Evolutionary conservation across 2,113 vertebrate genomes (phyloP), one percentile per base, ranked within the genome.

Genomic region (Corythornis cristatus): DNA sequence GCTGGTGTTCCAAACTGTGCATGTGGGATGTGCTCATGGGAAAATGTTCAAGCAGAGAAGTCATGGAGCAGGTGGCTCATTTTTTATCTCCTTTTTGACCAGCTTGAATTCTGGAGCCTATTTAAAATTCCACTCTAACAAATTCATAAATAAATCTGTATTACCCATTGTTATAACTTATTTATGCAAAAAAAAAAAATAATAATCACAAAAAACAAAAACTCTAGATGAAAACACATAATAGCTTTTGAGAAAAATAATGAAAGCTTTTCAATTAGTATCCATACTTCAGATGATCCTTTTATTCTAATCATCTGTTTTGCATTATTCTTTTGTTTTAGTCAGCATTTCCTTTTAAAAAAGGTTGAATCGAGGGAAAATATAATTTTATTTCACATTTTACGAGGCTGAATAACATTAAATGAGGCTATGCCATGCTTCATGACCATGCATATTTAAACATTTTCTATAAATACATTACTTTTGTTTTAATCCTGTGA

Each of bases 341-440:
- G 61, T 96, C 89, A 96, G 60, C 68, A 80, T 89, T 96, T 94
- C 51, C 66, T 95, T 95, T 90, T 61, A 46, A 43, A 90, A 89
- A 79, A 91, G 33, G 25, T 72, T 90, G 46, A 93, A 83, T 93
- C 82, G 33, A 42, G 60, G 31, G 12, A 82, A 91, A 96, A 89
- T 42, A 85, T 19, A 4, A 65, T 43, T 96, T 92, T 76, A 45
- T 95, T 94, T 94, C 43, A 68, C 43, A 46, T 96, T 89, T 96
- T 53, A n/a, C 26, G 19, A 86, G 31, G 58, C 61, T 89, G 40
- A 93, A 93, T 85, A 93, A 73, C 72, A 67, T 68, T 71, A 96
- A 97, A 97, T 88, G 66, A 93, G 58, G 29, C 77, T 93, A 51
- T 62, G 70, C 51, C 58, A 73, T 73, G 54, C 48, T 93, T 73